A percentile compares a stretch with the other conserved stretches of the same genome.
phyloP scores from a whole-genome alignment of 1,140 invertebrate species.

The Anastrepha obliqua region DNA sequence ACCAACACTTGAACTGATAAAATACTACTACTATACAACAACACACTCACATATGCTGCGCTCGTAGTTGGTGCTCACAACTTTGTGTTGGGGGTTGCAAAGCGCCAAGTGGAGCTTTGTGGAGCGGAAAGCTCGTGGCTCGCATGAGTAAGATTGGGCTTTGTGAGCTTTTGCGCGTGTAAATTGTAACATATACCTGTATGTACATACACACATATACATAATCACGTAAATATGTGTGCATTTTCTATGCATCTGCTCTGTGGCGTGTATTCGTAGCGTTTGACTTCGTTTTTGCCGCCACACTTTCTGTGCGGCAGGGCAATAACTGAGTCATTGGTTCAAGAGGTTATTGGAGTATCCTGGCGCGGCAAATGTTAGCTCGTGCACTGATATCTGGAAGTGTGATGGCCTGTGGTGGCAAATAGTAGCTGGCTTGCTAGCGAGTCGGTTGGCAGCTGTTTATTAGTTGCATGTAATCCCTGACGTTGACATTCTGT shows the following conservation, averaged over 20 bases:
- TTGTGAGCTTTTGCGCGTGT: neutral
- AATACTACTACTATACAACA: neutral
- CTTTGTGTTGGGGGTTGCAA: neutral
- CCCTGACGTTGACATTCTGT: constrained; percentile 21
- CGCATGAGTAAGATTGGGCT: neutral
- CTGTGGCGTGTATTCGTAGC: neutral
- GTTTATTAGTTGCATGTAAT: constrained; percentile 12
- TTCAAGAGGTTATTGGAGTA: constrained; percentile 55
- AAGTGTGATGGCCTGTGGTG: neutral
- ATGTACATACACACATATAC: no score
- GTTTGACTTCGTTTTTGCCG: constrained; percentile 29
- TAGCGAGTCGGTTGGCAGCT: neutral
- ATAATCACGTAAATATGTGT: neutral
- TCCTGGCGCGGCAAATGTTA: constrained; percentile 43
- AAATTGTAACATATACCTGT: no score
- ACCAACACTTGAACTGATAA: constrained; percentile 6
- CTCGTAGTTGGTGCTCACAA: neutral
- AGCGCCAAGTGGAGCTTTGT: constrained; percentile 32
- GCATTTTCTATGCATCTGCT: neutral
- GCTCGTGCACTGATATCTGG: neutral
- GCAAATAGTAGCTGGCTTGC: neutral
- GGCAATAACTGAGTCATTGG: constrained; percentile 52
- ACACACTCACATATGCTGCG: neutral
- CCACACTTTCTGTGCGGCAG: constrained; percentile 5
- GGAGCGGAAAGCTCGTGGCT: constrained; percentile 19